phyloP scores from a whole-genome alignment of 2,888 invertebrate genomes.

The Scaptomyza parva region DNA sequence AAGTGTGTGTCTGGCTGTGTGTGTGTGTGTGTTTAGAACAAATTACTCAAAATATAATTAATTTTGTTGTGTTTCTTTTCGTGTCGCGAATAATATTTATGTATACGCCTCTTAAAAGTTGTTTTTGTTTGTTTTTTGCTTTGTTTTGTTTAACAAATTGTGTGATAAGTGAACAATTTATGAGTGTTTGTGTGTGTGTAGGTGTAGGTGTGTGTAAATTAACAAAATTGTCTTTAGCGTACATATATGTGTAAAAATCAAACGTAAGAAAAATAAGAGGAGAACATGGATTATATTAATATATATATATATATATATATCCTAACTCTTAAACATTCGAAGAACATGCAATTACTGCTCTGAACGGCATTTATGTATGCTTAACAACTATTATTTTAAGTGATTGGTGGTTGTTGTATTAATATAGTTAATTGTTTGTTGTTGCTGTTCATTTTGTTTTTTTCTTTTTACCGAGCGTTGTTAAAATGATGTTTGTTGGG shows the following conservation, averaged over 20 bases:
- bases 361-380: slow-evolving; percentile 23
- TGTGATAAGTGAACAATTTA: slow-evolving; percentile 12
- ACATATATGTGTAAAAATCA: slow-evolving; percentile 18
- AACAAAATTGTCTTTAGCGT: slow-evolving; percentile 47
- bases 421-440: slow-evolving; percentile 8
- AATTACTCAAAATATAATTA: slow-evolving; percentile 23
- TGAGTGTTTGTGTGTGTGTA: slow-evolving; percentile 11
- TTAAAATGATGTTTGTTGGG: not conserved
- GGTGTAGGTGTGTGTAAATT: slow-evolving; percentile 27
- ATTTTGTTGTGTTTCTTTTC: slow-evolving; percentile 27
- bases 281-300: slow-evolving; percentile 7
- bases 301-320: not conserved
- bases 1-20: slow-evolving; percentile 9
- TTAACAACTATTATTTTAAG: slow-evolving; percentile 22
- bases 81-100: slow-evolving; percentile 27
- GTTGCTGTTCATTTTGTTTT: slow-evolving; percentile 6
- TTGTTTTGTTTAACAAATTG: slow-evolving; percentile 25
- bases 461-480: not conserved
- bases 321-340: slow-evolving; percentile 61
- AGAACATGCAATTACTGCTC: slow-evolving; percentile 59
- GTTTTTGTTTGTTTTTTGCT: slow-evolving; percentile 5
- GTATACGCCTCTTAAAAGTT: slow-evolving; percentile 46
- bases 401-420: not conserved
- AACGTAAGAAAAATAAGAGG: slow-evolving; percentile 20
- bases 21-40: slow-evolving; percentile 27